These are phyloP conservation scores for Australoheros facetus DNA, from an alignment of 2,797 vertebrate genomes.

Conservation along the genomic window DNA sequence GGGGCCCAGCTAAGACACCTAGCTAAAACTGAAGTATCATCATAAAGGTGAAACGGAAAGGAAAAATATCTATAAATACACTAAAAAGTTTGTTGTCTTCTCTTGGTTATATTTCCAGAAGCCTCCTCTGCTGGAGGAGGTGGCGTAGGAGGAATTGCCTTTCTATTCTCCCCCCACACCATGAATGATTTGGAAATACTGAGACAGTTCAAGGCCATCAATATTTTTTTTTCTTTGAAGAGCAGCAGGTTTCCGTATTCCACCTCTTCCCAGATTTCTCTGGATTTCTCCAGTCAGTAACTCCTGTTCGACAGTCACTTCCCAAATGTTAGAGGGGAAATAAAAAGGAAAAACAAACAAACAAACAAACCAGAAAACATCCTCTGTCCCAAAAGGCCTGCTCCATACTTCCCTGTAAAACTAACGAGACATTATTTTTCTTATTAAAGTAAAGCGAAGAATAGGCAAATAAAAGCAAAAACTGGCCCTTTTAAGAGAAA, in stretches of 20 bases:
- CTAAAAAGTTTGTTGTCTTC: conserved; percentile 85
- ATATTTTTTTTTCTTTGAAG: conserved; percentile 84
- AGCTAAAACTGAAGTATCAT: conserved; percentile 80
- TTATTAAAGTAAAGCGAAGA: conserved; percentile 54
- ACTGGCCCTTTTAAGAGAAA: conserved; percentile 76
- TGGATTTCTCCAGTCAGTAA: conserved; percentile 78
- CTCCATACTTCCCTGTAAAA: conserved; percentile 64
- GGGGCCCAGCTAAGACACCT: conserved; percentile 83
- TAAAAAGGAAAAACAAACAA: conserved; percentile 52
- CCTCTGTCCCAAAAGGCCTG: conserved; percentile 65
- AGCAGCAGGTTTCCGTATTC: conserved; percentile 88
- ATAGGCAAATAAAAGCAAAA: conserved; percentile 53
- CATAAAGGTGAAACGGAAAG: conserved; percentile 76
- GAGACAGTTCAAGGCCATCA: conserved; percentile 89
- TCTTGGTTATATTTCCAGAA: conserved; percentile 83
- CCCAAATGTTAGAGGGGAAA: conserved; percentile 67
- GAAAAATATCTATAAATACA: conserved; percentile 86
- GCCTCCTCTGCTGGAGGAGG: conserved; percentile 77
- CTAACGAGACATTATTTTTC: conserved; percentile 50
- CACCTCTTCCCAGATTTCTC: conserved; percentile 76
- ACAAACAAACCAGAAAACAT: conserved; percentile 57
- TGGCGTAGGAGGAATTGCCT: conserved; percentile 59
- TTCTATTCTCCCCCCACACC: conserved; percentile 65
- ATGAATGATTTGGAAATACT: conserved; percentile 83
- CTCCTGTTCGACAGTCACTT: conserved; percentile 77